Conservation (phyloP, 2,888 invertebrate species). For the Pomacea canaliculata region DNA sequence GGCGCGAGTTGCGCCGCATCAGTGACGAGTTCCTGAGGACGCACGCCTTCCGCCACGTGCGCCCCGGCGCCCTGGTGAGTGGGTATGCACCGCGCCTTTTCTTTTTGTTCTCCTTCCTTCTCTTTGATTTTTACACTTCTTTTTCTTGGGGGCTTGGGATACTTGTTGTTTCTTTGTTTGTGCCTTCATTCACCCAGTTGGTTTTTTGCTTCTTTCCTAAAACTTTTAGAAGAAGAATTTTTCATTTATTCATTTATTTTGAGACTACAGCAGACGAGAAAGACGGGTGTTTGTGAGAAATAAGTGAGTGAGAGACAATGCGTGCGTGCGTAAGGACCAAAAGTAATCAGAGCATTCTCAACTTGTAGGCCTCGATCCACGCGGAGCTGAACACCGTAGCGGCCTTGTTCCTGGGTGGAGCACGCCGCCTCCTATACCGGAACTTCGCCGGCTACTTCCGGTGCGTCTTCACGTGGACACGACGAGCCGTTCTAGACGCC, state of each 20-base stretch:
- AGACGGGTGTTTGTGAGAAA: too few species aligned
- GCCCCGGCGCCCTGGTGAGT: conserved; percentile 22
- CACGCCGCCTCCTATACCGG: conserved; percentile 8
- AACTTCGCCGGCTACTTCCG: conserved; percentile 7
- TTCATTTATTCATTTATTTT: too few species aligned
- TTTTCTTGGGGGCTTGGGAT: too few species aligned
- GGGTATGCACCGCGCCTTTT: conserved; percentile 8
- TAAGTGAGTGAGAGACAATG: too few species aligned
- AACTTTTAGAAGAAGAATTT: too few species aligned
- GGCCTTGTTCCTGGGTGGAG: conserved; percentile 13
- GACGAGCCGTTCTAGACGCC: background rate
- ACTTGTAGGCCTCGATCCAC: conserved; percentile 15
- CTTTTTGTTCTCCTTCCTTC: background rate
- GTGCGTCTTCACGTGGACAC: background rate
- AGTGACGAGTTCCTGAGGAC: conserved; percentile 57
- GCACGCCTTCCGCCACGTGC: conserved; percentile 30
- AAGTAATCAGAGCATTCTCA: background rate
- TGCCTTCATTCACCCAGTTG: too few species aligned
- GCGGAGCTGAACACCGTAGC: conserved; percentile 20
- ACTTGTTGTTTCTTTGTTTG: too few species aligned
- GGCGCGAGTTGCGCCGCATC: conserved; percentile 56
- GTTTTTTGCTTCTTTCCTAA: too few species aligned
- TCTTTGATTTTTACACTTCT: background rate
- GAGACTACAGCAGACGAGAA: too few species aligned
- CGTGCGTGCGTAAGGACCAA: too few species aligned